Evolutionary conservation across 1,140 invertebrate genomes (phyloP), one percentile per base, ranked within the genome.

Genomic region (Drosophila eugracilis): DNA sequence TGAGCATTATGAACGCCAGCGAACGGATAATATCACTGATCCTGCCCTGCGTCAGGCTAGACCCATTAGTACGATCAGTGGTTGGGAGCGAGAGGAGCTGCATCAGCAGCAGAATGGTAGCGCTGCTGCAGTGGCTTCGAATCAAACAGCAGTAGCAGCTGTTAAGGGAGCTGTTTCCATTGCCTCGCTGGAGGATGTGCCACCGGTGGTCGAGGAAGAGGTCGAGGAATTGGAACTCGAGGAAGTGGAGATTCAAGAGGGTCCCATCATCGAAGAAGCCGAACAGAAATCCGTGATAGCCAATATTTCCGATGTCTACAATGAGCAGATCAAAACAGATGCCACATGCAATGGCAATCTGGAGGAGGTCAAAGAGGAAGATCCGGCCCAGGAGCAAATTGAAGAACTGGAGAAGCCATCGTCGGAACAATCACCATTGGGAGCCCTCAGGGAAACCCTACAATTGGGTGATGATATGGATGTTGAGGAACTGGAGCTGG

Each of bases 31-130:
- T 85, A 97, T 99, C 50, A 97, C 97, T 0, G 98, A 99, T 92
- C 97, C 97, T 0, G 95, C 96, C n/a, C 93, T 98, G 50, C 93
- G 97, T 34, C 96, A 97, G 90, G 96, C 98, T 80, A 94, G 97
- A 37, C 98, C 98, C 22, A 98, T 99, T 49, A 98, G 97, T 90
- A 99, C 98, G 5, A 99, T 99, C 73, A 98, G 97, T 0, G 98
- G 98, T 12, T 97, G 96, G 96, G 97, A 98, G 90, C 95, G 96
- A 57, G 91, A 92, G 45, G 93, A 94, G 45, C 92, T 93, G 62
- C 49, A 92, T 65, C 59, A 93, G 85, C 90, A 86, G 54, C 91
- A 83, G 24, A 91, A 78, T 22, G 75, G 89, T 85, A 22, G 42
- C 0, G 24, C 57, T 9, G 17, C 44, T 84, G 71, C 60, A 73